phyloP scores from a whole-genome alignment of 2,888 invertebrate genomes.

The Nephrocerus scutellatus region DNA sequence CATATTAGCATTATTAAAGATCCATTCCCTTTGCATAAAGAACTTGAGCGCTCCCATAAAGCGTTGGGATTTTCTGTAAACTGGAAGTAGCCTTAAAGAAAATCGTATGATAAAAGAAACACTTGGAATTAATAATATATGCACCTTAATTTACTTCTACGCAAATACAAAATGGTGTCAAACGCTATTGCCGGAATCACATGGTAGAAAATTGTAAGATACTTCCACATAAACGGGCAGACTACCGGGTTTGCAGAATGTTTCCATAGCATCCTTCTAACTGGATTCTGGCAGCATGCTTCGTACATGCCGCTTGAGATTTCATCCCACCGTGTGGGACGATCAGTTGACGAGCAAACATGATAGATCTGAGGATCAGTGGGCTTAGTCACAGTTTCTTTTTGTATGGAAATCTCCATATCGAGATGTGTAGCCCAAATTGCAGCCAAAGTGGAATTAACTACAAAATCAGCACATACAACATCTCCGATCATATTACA shows the following conservation, averaged over 20 bases:
- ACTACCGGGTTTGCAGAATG: slow-evolving; percentile 19
- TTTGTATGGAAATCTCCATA: background rate
- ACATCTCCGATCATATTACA: slow-evolving; percentile 5
- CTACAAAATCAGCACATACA: slow-evolving; percentile 21
- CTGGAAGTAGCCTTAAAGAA: slow-evolving; percentile 16
- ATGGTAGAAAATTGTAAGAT: slow-evolving; percentile 26
- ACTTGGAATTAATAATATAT: no score
- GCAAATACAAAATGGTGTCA: slow-evolving; percentile 18
- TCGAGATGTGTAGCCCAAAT: slow-evolving; percentile 15
- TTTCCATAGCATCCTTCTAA: slow-evolving; percentile 21
- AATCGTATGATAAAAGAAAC: background rate
- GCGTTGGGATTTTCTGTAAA: slow-evolving; percentile 17
- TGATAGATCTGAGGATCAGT: background rate
- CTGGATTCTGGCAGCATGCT: slow-evolving; percentile 15
- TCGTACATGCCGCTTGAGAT: background rate
- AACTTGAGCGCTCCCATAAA: slow-evolving; percentile 14
- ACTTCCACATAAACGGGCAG: slow-evolving; percentile 18
- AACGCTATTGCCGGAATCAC: slow-evolving; percentile 23
- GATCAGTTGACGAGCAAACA: background rate
- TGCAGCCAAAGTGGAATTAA: slow-evolving; percentile 18
- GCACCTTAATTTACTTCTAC: slow-evolving; percentile 12
- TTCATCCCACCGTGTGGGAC: background rate
- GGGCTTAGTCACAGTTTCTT: background rate
- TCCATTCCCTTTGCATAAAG: slow-evolving; percentile 20
- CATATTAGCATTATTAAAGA: slow-evolving; percentile 21